Evolutionary conservation across 2,113 vertebrate genomes (phyloP).

Genomic region (cattle (Bos taurus)): ARS-UCD2.0 NC_037357.1:46074501-46075000

Average conservation of each 20-base stretch:
- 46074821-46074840: conserved; percentile 60
- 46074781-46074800: conserved; percentile 56
- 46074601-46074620: conserved; percentile 39
- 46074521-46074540: conserved; percentile 31
- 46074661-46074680: conserved; percentile 51
- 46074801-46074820: conserved; percentile 58
- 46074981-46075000: neutral
- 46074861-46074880: conserved; percentile 60
- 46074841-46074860: conserved; percentile 55
- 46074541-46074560: neutral
- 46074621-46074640: conserved; percentile 28
- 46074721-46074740: conserved; percentile 62
- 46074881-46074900: conserved; percentile 56
- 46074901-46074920: conserved; percentile 51
- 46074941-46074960: conserved; percentile 51
- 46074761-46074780: conserved; percentile 63
- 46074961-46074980: neutral
- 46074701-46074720: conserved; percentile 55
- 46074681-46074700: conserved; percentile 44
- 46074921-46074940: conserved; percentile 59
- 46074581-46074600: conserved; percentile 18
- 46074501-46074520: neutral
- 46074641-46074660: conserved; percentile 45
- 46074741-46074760: conserved; percentile 66
- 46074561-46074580: conserved; percentile 45